Evolutionary conservation across 2,113 vertebrate species (phyloP).

Genomic region (Vulpes ferrilata): DNA sequence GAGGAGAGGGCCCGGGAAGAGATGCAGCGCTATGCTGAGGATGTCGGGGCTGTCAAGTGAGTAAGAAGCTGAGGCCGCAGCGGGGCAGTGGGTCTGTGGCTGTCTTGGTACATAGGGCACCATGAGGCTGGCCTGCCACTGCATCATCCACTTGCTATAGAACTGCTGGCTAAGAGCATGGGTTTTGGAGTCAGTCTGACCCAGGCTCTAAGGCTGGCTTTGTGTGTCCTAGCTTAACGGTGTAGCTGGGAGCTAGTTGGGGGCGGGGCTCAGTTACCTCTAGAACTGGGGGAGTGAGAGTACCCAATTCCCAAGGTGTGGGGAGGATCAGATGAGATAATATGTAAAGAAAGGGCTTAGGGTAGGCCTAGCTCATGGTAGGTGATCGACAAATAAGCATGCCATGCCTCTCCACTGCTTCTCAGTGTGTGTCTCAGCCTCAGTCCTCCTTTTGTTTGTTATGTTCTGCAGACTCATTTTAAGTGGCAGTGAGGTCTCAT

Average conservation of each 20-base stretch:
- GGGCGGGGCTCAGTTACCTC: neutral
- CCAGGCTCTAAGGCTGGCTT: neutral
- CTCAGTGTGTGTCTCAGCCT: neutral
- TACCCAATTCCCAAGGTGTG: neutral
- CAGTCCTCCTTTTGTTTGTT: neutral
- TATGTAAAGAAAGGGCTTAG: accelerated
- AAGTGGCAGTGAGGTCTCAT: neutral
- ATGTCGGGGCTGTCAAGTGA: conserved; percentile 94
- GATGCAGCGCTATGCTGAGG: conserved; percentile 95
- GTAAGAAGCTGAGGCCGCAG: conserved; percentile 42
- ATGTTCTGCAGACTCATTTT: neutral
- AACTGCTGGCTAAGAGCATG: neutral
- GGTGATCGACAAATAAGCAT: neutral
- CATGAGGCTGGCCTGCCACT: neutral
- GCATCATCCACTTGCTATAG: neutral
- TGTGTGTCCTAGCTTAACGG: too few relatives aligned
- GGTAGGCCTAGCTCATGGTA: neutral
- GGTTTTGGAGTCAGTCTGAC: neutral
- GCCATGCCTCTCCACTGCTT: neutral
- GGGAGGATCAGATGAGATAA: neutral
- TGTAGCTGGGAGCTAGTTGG: neutral
- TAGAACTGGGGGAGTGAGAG: neutral
- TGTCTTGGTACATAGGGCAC: neutral
- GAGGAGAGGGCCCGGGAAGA: conserved; percentile 96
- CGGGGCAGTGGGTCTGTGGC: accelerated